phyloP scores from a whole-genome alignment of 2,888 invertebrate genomes.

The Chouioia cunea region DNA sequence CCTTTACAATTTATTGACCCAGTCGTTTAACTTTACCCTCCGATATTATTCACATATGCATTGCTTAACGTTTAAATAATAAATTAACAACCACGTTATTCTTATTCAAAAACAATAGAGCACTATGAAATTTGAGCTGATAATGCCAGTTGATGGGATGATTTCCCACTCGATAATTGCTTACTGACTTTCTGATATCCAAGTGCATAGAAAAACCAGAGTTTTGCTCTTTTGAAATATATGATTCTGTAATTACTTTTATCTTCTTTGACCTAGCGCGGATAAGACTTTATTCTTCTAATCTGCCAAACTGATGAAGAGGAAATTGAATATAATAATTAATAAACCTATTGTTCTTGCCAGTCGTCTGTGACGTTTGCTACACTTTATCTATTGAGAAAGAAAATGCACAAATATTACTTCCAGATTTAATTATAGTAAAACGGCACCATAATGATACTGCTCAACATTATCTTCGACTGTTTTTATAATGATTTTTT shows the following conservation, averaged over 20 bases:
- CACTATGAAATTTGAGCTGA: conserved; percentile 36
- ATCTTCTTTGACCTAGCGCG: conserved; percentile 17
- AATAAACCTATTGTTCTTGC: conserved; percentile 36
- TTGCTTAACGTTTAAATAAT: conserved; percentile 34
- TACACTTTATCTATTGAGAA: conserved; percentile 26
- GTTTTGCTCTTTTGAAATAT: conserved; percentile 24
- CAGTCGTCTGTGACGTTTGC: conserved; percentile 23
- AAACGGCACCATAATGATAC: conserved; percentile 1
- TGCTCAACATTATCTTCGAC: neutral
- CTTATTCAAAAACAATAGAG: conserved; percentile 33
- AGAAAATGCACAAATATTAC: conserved; percentile 29
- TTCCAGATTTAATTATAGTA: conserved; percentile 8
- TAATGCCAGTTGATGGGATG: conserved; percentile 34
- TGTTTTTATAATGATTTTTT: conserved; percentile 6
- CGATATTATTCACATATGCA: conserved; percentile 34
- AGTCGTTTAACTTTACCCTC: conserved; percentile 39
- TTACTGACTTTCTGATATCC: conserved; percentile 1
- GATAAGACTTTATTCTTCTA: conserved; percentile 29
- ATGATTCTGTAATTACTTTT: conserved; percentile 14
- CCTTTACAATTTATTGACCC: conserved; percentile 50
- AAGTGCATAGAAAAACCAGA: conserved; percentile 4
- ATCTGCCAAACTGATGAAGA: conserved; percentile 45
- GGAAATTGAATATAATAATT: conserved; percentile 35
- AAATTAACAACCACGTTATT: neutral
- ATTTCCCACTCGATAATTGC: conserved; percentile 3